Evolutionary conservation across 2,888 invertebrate species (phyloP), one percentile per base, ranked within the genome.

Genomic region (Penaeus monodon): DNA sequence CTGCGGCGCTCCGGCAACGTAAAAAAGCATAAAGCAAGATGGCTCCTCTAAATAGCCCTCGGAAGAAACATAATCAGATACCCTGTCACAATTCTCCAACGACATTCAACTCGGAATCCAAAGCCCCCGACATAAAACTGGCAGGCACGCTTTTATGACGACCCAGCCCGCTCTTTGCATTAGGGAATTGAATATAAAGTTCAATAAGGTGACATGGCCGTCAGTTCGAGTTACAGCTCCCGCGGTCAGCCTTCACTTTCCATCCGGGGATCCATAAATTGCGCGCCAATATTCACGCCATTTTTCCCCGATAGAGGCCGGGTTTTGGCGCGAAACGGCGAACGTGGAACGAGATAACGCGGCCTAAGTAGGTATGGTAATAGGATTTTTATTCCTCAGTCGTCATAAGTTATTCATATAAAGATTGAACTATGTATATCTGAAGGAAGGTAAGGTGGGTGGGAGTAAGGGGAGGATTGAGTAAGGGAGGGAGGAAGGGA

Each of bases 131-230:
- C 80, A 85, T 85, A 85, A 85, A 85, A 81, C 38, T 81, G 74
- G 64, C 80, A 80, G 80, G 80, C 80, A 85, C 74, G 85, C 85
- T 85, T 85, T 85, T 85, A 78, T 65, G 78, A 79, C 38, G 57
- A 68, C 33, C 80, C 27, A 80, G 44, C 76, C 27, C 85, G 81
- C 81, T 85, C 81, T 81, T 85, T 81, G 85, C 85, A 85, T 85
- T 85, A 85, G 85, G 85, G 81, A 76, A 85, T 85, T 85, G 85
- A 85, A 78, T 85, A 85, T 85, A 85, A 85, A 85, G 85, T 85
- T 85, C 65, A 85, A 85, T 85, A 85, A 85, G 85, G 85, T 81
- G 85, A 81, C 85, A 66, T 33, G 57, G 74, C 74, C 74, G 85
- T 85, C 85, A 80, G 64, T 81, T 81, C 85, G 73, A 81, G 81